A percentile compares a stretch with the other conserved stretches of the same genome.
These are phyloP conservation scores for Chaetoderma sp. DNA, from an alignment of 2,888 invertebrate genomes.

Conservation along the genomic window DNA sequence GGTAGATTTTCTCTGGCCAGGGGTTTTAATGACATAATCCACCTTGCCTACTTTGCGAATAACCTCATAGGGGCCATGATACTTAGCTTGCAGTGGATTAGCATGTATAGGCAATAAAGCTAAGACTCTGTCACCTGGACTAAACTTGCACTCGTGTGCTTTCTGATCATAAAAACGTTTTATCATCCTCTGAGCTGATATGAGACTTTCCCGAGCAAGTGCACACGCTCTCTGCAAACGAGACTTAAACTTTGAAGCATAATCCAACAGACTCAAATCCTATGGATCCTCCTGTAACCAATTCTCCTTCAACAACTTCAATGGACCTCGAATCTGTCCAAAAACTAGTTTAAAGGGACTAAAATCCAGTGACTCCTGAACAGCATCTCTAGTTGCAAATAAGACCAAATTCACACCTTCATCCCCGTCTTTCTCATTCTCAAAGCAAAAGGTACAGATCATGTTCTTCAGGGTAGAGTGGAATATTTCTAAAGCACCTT, in stretches of 20 bases:
- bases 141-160: too few species aligned
- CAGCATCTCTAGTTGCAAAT: constrained; percentile 18
- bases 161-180: constrained; percentile 35
- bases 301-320: background rate
- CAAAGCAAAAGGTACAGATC: constrained; percentile 17
- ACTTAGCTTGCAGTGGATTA: constrained; percentile 12
- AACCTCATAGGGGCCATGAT: constrained; percentile 9
- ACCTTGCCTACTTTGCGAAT: background rate
- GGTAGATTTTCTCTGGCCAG: constrained; percentile 24
- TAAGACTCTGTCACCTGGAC: constrained; percentile 36
- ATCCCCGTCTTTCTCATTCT: constrained; percentile 13
- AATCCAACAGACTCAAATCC: constrained; percentile 5
- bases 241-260: constrained; percentile 19
- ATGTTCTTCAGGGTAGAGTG: constrained; percentile 21
- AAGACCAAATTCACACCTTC: constrained; percentile 14
- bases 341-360: constrained; percentile 26
- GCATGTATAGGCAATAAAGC: constrained; percentile 13
- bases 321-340: constrained; percentile 22
- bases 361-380: constrained; percentile 23
- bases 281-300: background rate
- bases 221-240: constrained; percentile 19
- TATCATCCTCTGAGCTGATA: constrained; percentile 26
- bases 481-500: constrained; percentile 20
- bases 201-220: constrained; percentile 28
- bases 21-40: constrained; percentile 18